Conservation (phyloP, 2,888 invertebrate species). For the Antitype chi region DNA sequence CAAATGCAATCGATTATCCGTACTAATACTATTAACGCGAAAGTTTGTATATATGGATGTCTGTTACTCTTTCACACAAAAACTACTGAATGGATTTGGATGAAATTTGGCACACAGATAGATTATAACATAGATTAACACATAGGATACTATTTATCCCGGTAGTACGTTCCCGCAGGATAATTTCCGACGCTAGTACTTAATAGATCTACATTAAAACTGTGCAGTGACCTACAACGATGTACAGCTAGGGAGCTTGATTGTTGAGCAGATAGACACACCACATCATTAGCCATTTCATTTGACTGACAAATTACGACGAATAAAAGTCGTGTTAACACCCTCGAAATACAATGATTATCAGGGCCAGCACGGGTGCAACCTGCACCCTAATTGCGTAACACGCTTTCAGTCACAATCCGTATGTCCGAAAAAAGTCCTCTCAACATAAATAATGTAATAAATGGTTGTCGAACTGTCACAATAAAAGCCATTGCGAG, state of each 20-base stretch:
- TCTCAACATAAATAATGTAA: neutral
- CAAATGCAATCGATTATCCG: neutral
- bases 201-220: too few species aligned
- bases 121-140: too few species aligned
- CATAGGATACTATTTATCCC: too few species aligned
- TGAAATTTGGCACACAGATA: too few species aligned
- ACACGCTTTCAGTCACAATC: neutral
- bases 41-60: too few species aligned
- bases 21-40: too few species aligned
- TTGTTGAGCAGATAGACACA: neutral
- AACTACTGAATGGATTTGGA: too few species aligned
- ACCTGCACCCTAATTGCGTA: neutral
- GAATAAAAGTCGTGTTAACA: neutral
- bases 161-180: too few species aligned
- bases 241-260: neutral
- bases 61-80: too few species aligned
- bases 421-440: too few species aligned
- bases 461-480: neutral
- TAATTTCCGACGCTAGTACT: too few species aligned
- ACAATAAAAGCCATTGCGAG: neutral
- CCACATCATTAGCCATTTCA: neutral
- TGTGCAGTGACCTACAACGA: neutral
- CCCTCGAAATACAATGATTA: neutral
- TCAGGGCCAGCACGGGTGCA: neutral
- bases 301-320: neutral